phyloP scores from a whole-genome alignment of 2,888 invertebrate species.

The Macrosoma leucophasiata region DNA sequence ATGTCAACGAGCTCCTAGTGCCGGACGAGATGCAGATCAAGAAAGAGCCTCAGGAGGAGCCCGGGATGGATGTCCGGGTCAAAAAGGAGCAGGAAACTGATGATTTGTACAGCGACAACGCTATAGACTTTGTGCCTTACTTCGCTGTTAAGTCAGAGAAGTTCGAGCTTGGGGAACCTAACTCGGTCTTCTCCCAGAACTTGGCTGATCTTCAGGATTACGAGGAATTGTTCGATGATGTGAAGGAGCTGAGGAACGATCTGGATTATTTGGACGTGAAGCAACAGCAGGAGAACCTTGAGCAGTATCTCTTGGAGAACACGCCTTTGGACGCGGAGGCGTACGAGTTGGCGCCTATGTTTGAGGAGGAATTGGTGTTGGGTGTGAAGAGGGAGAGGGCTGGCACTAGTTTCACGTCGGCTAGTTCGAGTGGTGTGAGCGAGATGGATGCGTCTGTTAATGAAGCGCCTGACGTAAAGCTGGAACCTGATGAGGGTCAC shows the following conservation, averaged over 20 bases:
- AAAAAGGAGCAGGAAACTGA: conserved; percentile 53
- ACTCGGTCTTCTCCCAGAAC: conserved; percentile 74
- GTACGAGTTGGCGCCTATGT: conserved; percentile 56
- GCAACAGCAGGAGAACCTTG: conserved; percentile 54
- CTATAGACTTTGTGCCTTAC: conserved; percentile 61
- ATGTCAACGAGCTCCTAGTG: conserved; percentile 62
- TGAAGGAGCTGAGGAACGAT: conserved; percentile 54
- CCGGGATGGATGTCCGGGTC: conserved; percentile 40
- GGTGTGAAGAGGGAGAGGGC: conserved; percentile 67
- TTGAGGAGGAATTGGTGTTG: conserved; percentile 56
- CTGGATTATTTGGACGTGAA: conserved; percentile 60
- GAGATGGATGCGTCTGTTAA: conserved; percentile 57
- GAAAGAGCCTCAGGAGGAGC: conserved; percentile 39
- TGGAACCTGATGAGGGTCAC: conserved; percentile 64
- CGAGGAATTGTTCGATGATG: conserved; percentile 54
- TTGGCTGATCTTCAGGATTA: conserved; percentile 76
- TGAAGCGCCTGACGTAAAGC: conserved; percentile 51
- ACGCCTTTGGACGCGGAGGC: conserved; percentile 59
- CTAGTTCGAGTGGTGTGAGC: conserved; percentile 68
- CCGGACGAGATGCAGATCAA: conserved; percentile 62
- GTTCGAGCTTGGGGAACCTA: conserved; percentile 47
- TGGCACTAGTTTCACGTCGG: conserved; percentile 68
- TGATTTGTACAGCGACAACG: conserved; percentile 61
- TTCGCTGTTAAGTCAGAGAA: conserved; percentile 53
- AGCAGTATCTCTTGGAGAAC: conserved; percentile 62